Evolutionary conservation across 1,140 invertebrate genomes (phyloP).

Genomic region (Drosophila bifasciata): DNA sequence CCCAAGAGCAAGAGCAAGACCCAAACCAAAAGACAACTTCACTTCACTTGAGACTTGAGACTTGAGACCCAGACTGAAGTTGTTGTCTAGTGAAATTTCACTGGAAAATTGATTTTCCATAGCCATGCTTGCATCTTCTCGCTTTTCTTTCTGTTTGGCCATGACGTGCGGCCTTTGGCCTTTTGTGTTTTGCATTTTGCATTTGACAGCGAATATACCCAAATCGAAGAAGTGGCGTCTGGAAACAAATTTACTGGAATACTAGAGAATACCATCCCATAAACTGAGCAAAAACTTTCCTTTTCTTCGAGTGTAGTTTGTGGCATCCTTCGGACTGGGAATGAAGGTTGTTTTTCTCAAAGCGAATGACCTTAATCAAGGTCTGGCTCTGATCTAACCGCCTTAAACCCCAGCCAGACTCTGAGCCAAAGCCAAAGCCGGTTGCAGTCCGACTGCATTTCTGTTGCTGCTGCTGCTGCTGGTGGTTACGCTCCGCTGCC

Average conservation of each 20-base stretch:
- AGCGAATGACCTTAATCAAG: constrained; percentile 83
- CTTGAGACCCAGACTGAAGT: constrained; percentile 15
- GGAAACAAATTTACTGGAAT: too few species aligned
- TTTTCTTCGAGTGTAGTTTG: constrained; percentile 22
- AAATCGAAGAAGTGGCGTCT: not conserved
- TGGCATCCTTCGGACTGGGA: constrained; percentile 22
- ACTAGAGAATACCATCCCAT: not conserved
- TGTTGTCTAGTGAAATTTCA: constrained; percentile 49
- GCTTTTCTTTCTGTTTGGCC: constrained; percentile 3
- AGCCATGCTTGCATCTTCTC: constrained; percentile 9
- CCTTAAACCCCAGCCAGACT: constrained; percentile 19
- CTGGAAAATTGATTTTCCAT: constrained; percentile 41
- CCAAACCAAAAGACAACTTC: constrained; percentile 4
- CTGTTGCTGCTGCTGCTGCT: constrained; percentile 14
- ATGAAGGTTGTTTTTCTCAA: constrained; percentile 11
- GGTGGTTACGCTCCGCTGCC: constrained; percentile 35
- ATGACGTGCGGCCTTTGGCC: constrained; percentile 39
- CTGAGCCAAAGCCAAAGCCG: constrained; percentile 28
- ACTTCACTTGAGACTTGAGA: constrained; percentile 4
- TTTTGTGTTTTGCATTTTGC: constrained; percentile 19
- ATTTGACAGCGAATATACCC: constrained; percentile 36
- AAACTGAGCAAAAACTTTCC: not conserved
- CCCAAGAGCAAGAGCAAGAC: constrained; percentile 3
- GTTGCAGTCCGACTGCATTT: constrained; percentile 49
- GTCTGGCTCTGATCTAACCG: constrained; percentile 65